Evolutionary conservation across 2,888 invertebrate species (phyloP).

Genomic region (Drosophila nigricruria): DNA sequence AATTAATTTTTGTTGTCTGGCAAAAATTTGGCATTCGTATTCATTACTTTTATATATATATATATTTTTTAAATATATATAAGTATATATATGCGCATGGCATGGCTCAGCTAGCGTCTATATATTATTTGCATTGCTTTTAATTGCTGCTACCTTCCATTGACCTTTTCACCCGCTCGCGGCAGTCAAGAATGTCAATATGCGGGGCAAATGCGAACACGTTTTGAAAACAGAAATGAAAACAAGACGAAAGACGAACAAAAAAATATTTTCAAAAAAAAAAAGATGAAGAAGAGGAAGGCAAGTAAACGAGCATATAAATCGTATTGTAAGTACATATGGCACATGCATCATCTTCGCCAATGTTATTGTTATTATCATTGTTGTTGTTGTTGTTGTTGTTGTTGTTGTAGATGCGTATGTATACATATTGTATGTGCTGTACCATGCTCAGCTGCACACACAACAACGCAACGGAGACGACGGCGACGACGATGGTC

Average conservation of each 20-base stretch:
- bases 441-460: constrained; percentile 76
- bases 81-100: constrained; percentile 14
- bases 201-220: constrained; percentile 27
- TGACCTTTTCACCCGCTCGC: constrained; percentile 70
- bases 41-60: neutral
- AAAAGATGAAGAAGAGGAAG: neutral
- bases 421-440: constrained; percentile 18
- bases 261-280: constrained; percentile 2
- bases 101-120: constrained; percentile 14
- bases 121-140: constrained; percentile 43
- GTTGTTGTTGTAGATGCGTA: constrained; percentile 9
- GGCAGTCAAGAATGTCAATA: constrained; percentile 56
- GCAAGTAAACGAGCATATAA: constrained; percentile 4
- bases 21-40: constrained; percentile 30
- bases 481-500: constrained; percentile 60
- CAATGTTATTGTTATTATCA: constrained; percentile 36
- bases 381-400: constrained; percentile 4
- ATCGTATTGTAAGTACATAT: constrained; percentile 30
- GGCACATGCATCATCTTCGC: constrained; percentile 51
- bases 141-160: constrained; percentile 70
- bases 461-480: constrained; percentile 56
- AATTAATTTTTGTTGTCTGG: constrained; percentile 35
- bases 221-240: constrained; percentile 23
- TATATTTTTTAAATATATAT: constrained; percentile 15
- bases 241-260: constrained; percentile 8